Base-by-base conservation (phyloP, 2,797 vertebrate genomes). In the Cercopithecus neglectus region DNA sequence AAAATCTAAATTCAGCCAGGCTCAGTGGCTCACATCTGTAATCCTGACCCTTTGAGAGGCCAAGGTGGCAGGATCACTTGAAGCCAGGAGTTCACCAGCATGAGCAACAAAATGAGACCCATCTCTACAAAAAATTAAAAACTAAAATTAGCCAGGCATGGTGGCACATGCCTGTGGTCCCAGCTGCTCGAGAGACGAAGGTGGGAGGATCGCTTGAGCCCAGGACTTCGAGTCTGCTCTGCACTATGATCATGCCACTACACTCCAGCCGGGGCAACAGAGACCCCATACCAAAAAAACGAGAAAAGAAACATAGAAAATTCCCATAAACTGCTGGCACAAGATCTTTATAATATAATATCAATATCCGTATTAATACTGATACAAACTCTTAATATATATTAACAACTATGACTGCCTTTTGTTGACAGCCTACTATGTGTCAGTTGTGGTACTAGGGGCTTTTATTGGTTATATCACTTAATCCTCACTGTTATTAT, bases 1-100 rank as follows among this genome's bases (percentile, higher is more conserved):
- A 91, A 89, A 93, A 96, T 79, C 46, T 82, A 75, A 92, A 95
- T 75, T 82, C n/a, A 96, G 61, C 61, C 61, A n/a, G 61, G 16
- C 33, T n/a, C 61, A 17, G 61, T n/a, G 61, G 61, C 61, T 67
- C 61, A n/a, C 61, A 67, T 16, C 33, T 67, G 30, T 67, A 19
- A 67, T n/a, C 16, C 61, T n/a, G 61, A 17, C 30, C 33, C 33
- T 67, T 19, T 67, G 61, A 67, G 33, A 67, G 16, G 33, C 33
- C 61, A 8, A n/a, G 7, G 14, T 67, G 30, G 61, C 33, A 67
- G 33, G 61, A 67, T 67, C 30, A 67, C 61, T n/a, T 67, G 33
- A 67, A 19, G 30, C 61, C 61, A 19, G 30, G 33, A n/a, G 61
- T n/a, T 67, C 61, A 67, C 16, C 33, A 67, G 17, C 30, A 33